Evolutionary conservation across 2,797 vertebrate genomes (phyloP).

Genomic region (Syngnathus rostellatus): DNA sequence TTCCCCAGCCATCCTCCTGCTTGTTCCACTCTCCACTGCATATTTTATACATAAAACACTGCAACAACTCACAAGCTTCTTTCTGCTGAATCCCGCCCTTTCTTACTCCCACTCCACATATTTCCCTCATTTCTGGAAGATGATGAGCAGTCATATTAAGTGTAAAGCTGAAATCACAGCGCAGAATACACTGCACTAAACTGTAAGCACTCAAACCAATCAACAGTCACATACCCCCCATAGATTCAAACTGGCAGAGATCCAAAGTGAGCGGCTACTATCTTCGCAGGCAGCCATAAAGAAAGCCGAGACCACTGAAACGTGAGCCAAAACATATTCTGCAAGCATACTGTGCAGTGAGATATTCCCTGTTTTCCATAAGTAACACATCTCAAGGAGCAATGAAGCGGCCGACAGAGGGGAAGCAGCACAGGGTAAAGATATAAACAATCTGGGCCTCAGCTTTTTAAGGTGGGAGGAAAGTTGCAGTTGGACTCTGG

Average conservation of each 20-base stretch:
- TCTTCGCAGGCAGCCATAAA: conserved; percentile 61
- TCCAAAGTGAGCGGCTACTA: conserved; percentile 57
- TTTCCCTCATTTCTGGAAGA: conserved; percentile 35
- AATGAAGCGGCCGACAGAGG: conserved; percentile 51
- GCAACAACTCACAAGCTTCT: not conserved
- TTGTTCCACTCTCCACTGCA: conserved; percentile 52
- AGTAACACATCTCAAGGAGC: conserved; percentile 58
- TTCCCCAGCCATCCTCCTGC: conserved; percentile 37
- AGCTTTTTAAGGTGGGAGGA: conserved; percentile 41
- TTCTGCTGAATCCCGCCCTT: conserved; percentile 32
- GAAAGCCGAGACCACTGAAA: conserved; percentile 55
- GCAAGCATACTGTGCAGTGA: conserved; percentile 58
- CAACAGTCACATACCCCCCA: conserved; percentile 52
- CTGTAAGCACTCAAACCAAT: conserved; percentile 58
- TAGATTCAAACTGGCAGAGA: conserved; percentile 54
- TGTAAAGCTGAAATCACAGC: conserved; percentile 49
- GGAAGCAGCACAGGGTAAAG: conserved; percentile 41
- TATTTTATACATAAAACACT: conserved; percentile 56
- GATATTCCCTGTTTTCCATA: conserved; percentile 67
- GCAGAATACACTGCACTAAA: conserved; percentile 23
- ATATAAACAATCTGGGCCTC: conserved; percentile 55
- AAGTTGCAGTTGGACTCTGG: conserved; percentile 40
- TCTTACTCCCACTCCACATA: conserved; percentile 21
- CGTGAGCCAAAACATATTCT: conserved; percentile 62
- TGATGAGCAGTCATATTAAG: conserved; percentile 33